Evolutionary conservation across 2,113 vertebrate species (phyloP).

Genomic region (Sterrhoptilus dennistouni): DNA sequence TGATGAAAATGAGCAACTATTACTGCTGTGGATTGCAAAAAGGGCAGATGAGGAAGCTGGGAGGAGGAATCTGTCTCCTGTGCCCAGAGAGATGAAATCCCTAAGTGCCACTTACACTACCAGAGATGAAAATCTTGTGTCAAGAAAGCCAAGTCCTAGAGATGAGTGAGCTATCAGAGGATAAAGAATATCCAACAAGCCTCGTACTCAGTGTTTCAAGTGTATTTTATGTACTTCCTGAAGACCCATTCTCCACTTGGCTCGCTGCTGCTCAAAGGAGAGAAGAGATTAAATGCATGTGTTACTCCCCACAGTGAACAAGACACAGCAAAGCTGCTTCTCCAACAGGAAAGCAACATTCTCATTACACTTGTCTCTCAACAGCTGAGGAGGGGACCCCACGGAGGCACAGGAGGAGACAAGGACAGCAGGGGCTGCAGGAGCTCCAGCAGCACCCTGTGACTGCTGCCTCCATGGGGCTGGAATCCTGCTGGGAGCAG

Average conservation of each 20-base stretch:
- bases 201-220: neutral
- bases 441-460: neutral
- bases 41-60: neutral
- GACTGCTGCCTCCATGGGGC: neutral
- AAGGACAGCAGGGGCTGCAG: neutral
- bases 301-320: neutral
- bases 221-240: neutral
- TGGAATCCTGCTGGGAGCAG: neutral
- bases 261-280: neutral
- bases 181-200: neutral
- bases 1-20: neutral
- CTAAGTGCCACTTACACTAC: neutral
- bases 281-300: neutral
- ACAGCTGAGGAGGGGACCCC: neutral
- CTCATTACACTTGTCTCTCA: neutral
- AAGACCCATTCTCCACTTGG: neutral
- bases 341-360: neutral
- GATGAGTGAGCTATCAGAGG: neutral
- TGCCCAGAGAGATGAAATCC: neutral
- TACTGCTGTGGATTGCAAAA: neutral
- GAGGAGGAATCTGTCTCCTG: neutral
- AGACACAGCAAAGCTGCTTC: neutral
- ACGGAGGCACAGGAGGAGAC: rapidly evolving
- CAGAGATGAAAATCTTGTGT: neutral
- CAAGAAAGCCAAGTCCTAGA: neutral